Evolutionary conservation across 2,113 vertebrate genomes (phyloP), one percentile per base, ranked within the genome.

Genomic region (Salvelinus alpinus): DNA sequence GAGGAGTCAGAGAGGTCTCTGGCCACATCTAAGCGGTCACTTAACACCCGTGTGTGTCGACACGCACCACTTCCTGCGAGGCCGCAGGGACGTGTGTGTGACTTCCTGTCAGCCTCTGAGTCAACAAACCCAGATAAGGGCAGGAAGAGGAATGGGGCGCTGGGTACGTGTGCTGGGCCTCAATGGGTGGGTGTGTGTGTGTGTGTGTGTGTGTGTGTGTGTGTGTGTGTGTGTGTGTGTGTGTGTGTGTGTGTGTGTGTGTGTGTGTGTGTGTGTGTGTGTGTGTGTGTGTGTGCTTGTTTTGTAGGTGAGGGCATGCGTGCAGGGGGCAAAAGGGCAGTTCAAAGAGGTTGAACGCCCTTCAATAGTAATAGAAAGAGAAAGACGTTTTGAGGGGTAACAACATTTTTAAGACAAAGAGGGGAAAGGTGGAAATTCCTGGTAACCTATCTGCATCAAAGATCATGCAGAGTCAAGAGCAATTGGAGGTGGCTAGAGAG

Each of bases 61-160:
- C 38, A 38, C 8, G 8, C 38, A 9, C 38, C 38, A 38, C 47
- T 89, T 90, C 88, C 89, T 90, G 78, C 9, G 16, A 44, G 78
- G 44, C 68, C 1, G 25, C 73, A 9, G 79, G 1, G 51, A 64
- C 74, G 8, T 54, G 80, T 65, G 66, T 22, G 84, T 0, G 75
- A 86, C 86, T 90, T 92, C 89, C 87, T 86, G 24, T 67, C 59
- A 72, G 31, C 60, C 2, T 31, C 89, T 92, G 89, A 86, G 86
- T 92, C 89, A 91, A 92, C 88, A 92, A 69, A 51, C 20, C 12
- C 78, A n/a, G 14, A 78, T 70, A 0, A 34, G 78, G 74, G 79
- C 79, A 86, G 88, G 89, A 87, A 82, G 75, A 69, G 0, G 70
- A 79, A 54, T 16, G 48, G 62, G 59, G n/a, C 24, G 13, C 3